phyloP scores from a whole-genome alignment of 2,797 vertebrate genomes.

The Mus spretus region DNA sequence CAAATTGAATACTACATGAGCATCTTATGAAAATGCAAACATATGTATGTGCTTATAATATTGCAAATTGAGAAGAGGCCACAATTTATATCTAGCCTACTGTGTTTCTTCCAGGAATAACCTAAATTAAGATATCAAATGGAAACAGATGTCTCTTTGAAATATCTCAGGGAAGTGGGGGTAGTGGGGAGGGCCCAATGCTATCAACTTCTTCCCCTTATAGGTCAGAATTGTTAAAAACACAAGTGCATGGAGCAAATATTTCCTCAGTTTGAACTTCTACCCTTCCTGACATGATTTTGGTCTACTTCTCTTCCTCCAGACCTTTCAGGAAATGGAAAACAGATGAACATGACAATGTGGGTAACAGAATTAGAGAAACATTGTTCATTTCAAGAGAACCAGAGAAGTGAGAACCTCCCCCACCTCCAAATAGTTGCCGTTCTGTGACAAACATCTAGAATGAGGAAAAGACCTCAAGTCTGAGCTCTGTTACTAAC shows the following conservation, averaged over 20 bases:
- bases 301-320: background rate
- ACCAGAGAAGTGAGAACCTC: background rate
- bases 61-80: background rate
- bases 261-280: conserved; percentile 21
- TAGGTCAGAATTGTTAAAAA: background rate
- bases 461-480: background rate
- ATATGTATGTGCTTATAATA: background rate
- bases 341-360: background rate
- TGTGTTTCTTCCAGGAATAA: conserved; percentile 35
- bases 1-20: background rate
- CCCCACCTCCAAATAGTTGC: background rate
- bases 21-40: conserved; percentile 21
- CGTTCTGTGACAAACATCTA: background rate
- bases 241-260: background rate
- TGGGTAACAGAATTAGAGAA: conserved; percentile 8
- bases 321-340: conserved; percentile 46
- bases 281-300: background rate
- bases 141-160: conserved; percentile 10
- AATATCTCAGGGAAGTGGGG: background rate
- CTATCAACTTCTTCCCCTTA: conserved; percentile 6
- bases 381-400: conserved; percentile 14
- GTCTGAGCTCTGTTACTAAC: background rate
- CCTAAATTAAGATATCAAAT: background rate
- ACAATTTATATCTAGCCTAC: background rate
- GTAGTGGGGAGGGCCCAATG: background rate